Percentiles rank a stretch among this genome's conserved stretches.
These are phyloP conservation scores for Carpatolechia fugitivella DNA, from an alignment of 2,888 invertebrate genomes.

Conservation along the genomic window DNA sequence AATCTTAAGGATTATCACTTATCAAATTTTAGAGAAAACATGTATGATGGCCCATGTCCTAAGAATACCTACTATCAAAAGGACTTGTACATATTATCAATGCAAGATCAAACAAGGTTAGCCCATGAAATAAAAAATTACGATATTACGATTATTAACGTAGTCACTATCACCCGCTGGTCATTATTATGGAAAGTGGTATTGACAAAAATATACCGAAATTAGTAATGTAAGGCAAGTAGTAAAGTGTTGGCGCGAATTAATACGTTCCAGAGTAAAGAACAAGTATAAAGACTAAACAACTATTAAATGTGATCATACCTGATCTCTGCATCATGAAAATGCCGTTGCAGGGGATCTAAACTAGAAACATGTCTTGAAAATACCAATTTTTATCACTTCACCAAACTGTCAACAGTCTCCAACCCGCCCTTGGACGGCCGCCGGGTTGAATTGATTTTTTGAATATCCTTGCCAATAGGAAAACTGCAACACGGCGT, in stretches of 20 bases:
- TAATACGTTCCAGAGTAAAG: conserved; percentile 15
- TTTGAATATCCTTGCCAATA: conserved; percentile 56
- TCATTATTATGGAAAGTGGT: too few species aligned
- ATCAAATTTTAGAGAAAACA: too few species aligned
- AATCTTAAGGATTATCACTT: too few species aligned
- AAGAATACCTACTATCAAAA: too few species aligned
- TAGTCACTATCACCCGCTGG: too few species aligned
- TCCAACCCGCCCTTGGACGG: conserved; percentile 59
- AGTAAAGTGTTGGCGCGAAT: conserved; percentile 39
- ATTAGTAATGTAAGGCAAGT: conserved; percentile 6
- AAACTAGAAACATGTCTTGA: conserved; percentile 67
- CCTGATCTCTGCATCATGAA: conserved; percentile 75
- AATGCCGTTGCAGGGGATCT: conserved; percentile 46
- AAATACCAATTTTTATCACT: conserved; percentile 54
- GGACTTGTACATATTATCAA: too few species aligned
- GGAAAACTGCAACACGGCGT: neutral
- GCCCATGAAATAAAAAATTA: too few species aligned
- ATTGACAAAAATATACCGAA: too few species aligned
- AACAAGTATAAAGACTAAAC: neutral
- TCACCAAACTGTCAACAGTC: conserved; percentile 66
- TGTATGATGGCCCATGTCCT: too few species aligned
- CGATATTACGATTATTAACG: too few species aligned
- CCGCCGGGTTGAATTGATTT: conserved; percentile 41
- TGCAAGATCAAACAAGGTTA: too few species aligned
- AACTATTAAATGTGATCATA: conserved; percentile 31